Percentiles rank a stretch among this genome's conserved stretches.
phyloP scores from a whole-genome alignment of 2,888 invertebrate genomes.

The Morpho deidamia region DNA sequence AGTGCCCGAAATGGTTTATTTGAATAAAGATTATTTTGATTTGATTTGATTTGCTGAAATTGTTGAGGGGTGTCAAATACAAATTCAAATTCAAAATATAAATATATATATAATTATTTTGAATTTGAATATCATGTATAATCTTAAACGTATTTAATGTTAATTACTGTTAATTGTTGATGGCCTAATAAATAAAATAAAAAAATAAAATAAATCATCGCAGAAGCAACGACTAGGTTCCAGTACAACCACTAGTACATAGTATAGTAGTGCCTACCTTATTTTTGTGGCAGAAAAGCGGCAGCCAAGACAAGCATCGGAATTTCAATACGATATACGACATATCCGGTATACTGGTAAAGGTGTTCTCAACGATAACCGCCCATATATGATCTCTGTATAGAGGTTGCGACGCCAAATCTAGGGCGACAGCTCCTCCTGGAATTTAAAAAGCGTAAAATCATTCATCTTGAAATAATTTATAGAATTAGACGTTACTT shows the following conservation, averaged over 20 bases:
- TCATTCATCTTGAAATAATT: no score
- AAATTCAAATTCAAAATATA: neutral
- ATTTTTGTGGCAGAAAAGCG: conserved; percentile 92
- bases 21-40: no score
- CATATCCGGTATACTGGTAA: conserved; percentile 96
- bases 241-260: neutral
- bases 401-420: conserved; percentile 86
- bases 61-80: no score
- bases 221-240: neutral
- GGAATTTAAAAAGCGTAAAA: conserved; percentile 10
- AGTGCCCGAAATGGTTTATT: no score
- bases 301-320: conserved; percentile 85
- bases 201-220: neutral
- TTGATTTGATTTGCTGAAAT: no score
- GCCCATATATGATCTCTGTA: conserved; percentile 90
- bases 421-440: conserved; percentile 96
- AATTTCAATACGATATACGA: conserved; percentile 89
- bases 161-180: no score
- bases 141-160: no score
- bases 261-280: conserved; percentile 77
- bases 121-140: neutral
- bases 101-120: neutral
- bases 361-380: conserved; percentile 95
- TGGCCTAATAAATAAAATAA: neutral
- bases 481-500: no score